These are phyloP conservation scores for Corapipo altera DNA, from an alignment of 2,113 vertebrate species.

Conservation along the genomic window DNA sequence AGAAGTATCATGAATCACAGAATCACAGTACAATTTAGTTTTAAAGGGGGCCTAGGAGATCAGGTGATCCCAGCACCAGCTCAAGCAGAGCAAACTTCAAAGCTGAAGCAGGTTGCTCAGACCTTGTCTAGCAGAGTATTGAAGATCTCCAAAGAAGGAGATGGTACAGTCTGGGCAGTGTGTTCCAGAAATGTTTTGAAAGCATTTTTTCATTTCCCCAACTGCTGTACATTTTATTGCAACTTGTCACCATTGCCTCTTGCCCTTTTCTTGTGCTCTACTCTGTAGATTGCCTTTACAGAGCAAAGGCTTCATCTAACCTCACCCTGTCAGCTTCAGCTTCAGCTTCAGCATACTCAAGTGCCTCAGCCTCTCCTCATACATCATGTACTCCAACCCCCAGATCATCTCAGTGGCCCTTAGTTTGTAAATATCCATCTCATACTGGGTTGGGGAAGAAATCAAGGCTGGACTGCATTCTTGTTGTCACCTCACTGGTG, in stretches of 20 bases:
- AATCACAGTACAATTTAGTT: not conserved
- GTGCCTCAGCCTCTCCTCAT: not conserved
- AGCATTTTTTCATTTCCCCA: not conserved
- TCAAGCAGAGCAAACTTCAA: not conserved
- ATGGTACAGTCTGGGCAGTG: not conserved
- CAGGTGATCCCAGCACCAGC: not conserved
- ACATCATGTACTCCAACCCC: not conserved
- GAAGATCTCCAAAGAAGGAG: not conserved
- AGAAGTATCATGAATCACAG: not conserved
- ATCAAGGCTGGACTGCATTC: not conserved
- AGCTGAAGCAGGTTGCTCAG: not conserved
- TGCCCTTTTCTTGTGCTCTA: not conserved
- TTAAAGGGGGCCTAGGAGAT: not conserved
- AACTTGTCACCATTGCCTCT: not conserved
- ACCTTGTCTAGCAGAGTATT: not conserved
- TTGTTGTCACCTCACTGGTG: not conserved
- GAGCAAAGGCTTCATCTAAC: not conserved
- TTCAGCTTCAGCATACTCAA: not conserved
- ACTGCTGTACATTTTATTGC: not conserved
- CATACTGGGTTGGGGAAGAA: not conserved
- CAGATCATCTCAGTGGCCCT: not conserved
- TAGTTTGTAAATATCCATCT: not conserved
- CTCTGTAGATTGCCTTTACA: not conserved
- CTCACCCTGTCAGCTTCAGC: not conserved
- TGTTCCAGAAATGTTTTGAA: not conserved